These are phyloP conservation scores for Lepidotrigona ventralis DNA, from an alignment of 1,140 invertebrate genomes.

Conservation along the genomic window DNA sequence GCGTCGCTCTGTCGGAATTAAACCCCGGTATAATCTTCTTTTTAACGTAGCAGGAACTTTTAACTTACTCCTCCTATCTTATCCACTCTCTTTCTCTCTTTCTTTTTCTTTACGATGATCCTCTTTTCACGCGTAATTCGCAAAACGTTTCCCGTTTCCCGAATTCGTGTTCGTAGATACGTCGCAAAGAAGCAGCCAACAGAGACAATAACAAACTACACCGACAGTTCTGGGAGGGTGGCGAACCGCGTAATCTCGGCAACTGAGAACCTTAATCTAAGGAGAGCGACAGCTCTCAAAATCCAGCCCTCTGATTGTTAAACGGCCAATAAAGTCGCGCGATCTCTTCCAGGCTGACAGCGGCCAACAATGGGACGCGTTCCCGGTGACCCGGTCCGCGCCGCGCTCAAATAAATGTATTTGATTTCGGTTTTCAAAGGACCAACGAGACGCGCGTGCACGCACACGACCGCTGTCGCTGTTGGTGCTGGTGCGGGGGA, in stretches of 20 bases:
- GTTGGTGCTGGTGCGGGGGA: neutral
- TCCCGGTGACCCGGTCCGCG: conserved; percentile 40
- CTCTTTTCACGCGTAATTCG: neutral
- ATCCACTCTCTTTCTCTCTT: neutral
- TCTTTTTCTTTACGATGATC: too few relatives aligned
- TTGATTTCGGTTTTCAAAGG: conserved; percentile 78
- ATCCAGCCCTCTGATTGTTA: conserved; percentile 51
- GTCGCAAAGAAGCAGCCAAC: neutral
- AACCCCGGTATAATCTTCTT: conserved; percentile 31
- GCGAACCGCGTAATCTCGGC: conserved; percentile 24
- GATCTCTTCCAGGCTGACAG: conserved; percentile 64
- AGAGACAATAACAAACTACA: conserved; percentile 10
- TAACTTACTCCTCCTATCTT: neutral
- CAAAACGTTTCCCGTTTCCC: neutral
- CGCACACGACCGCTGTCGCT: neutral
- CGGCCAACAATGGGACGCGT: conserved; percentile 55
- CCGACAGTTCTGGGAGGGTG: neutral
- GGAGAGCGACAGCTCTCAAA: conserved; percentile 41
- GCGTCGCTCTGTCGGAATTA: conserved; percentile 28
- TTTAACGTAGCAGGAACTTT: conserved; percentile 32
- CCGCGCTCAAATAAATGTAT: conserved; percentile 71
- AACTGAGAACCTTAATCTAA: conserved; percentile 52
- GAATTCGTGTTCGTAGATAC: neutral
- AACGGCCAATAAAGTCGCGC: conserved; percentile 65
- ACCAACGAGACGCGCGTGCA: conserved; percentile 48